Conservation (phyloP, 2,888 invertebrate species). For the Lasioglossum malachurum region DNA sequence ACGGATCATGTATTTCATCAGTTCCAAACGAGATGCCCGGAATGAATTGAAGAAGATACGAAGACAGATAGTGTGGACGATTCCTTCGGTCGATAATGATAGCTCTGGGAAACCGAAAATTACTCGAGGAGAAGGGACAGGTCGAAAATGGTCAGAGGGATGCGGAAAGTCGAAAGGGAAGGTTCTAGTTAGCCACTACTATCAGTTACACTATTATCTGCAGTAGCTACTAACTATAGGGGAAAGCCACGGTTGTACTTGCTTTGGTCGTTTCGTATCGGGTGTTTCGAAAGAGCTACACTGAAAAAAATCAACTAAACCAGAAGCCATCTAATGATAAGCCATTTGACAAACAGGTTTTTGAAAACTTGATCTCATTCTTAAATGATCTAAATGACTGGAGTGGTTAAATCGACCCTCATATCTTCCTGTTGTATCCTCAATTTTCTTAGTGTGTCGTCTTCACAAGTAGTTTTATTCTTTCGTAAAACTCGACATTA, state of each 20-base stretch:
- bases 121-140: constrained; percentile 78
- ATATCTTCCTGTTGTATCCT: neutral
- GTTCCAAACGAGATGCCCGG: constrained; percentile 18
- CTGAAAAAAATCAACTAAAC: neutral
- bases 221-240: constrained; percentile 74
- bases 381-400: neutral
- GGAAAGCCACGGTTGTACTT: constrained; percentile 71
- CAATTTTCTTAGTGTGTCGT: neutral
- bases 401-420: neutral
- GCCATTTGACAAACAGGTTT: neutral
- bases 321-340: neutral
- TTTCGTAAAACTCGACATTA: neutral
- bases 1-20: constrained; percentile 7
- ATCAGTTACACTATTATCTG: constrained; percentile 84
- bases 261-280: constrained; percentile 36
- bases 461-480: neutral
- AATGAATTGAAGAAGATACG: constrained; percentile 35
- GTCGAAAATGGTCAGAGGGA: constrained; percentile 69
- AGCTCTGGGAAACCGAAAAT: constrained; percentile 83
- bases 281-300: constrained; percentile 33
- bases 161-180: constrained; percentile 70
- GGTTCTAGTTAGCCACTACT: constrained; percentile 81
- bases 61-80: constrained; percentile 49
- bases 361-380: neutral
- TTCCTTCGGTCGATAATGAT: constrained; percentile 74